A percentile compares a stretch with the other conserved stretches of the same genome.
Evolutionary conservation across 1,140 invertebrate species (phyloP).

Genomic region (Hylyphantes graminicola): DNA sequence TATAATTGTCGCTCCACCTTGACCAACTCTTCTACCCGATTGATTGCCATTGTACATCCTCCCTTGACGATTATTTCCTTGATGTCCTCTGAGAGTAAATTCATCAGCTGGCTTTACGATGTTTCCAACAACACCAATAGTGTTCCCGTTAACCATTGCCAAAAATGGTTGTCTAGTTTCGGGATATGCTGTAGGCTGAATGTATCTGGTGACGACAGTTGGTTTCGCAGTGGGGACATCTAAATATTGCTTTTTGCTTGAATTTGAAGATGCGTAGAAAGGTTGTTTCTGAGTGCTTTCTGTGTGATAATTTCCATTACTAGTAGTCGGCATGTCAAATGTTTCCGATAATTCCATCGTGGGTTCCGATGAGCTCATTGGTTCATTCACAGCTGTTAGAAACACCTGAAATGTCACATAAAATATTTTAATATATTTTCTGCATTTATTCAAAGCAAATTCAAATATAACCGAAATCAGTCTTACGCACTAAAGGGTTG

Average conservation of each 20-base stretch:
- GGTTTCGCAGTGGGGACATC: not conserved
- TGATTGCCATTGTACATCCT: slow-evolving; percentile 62
- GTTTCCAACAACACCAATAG: slow-evolving; percentile 29
- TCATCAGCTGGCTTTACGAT: slow-evolving; percentile 42
- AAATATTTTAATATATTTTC: too few relatives aligned
- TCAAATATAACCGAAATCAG: too few relatives aligned
- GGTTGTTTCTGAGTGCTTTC: not conserved
- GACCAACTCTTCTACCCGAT: slow-evolving; percentile 46
- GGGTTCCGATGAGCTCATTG: slow-evolving; percentile 18
- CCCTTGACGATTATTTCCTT: slow-evolving; percentile 40
- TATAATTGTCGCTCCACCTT: slow-evolving; percentile 38
- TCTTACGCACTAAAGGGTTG: too few relatives aligned
- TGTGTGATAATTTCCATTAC: too few relatives aligned
- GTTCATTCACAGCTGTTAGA: slow-evolving; percentile 54
- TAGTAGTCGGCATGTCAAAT: slow-evolving; percentile 40
- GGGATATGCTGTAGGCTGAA: slow-evolving; percentile 35
- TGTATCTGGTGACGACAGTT: slow-evolving; percentile 28
- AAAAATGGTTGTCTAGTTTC: slow-evolving; percentile 33
- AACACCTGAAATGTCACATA: slow-evolving; percentile 23
- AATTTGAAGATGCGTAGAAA: not conserved
- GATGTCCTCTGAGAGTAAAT: slow-evolving; percentile 36
- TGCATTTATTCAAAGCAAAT: too few relatives aligned
- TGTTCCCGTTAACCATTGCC: slow-evolving; percentile 24
- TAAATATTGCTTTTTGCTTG: not conserved
- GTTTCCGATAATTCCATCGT: slow-evolving; percentile 29